Evolutionary conservation across 2,888 invertebrate species (phyloP).

Genomic region (Phoenoteleia sp.): DNA sequence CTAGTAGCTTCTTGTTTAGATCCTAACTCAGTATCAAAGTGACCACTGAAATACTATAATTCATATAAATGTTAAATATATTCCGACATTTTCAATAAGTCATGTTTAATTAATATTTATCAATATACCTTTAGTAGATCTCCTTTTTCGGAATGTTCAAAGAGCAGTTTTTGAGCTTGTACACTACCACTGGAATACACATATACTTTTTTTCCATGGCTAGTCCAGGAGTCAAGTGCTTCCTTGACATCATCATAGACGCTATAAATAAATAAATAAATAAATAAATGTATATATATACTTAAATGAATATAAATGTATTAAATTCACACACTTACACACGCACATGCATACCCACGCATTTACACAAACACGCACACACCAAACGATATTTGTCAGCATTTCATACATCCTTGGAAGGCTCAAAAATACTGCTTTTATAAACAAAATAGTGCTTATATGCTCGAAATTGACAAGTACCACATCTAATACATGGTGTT

Average conservation of each 20-base stretch:
- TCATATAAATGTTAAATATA: slow-evolving; percentile 9
- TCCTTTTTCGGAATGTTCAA: slow-evolving; percentile 92
- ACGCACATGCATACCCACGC: too few relatives aligned
- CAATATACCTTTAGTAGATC: slow-evolving; percentile 89
- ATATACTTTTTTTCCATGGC: slow-evolving; percentile 91
- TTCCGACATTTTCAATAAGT: too few relatives aligned
- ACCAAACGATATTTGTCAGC: too few relatives aligned
- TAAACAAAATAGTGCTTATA: too few relatives aligned
- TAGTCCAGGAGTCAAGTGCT: slow-evolving; percentile 92
- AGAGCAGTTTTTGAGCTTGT: slow-evolving; percentile 95
- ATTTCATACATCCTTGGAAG: too few relatives aligned
- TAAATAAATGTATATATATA: too few relatives aligned
- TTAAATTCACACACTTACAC: too few relatives aligned
- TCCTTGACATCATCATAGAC: slow-evolving; percentile 95
- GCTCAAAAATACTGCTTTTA: too few relatives aligned
- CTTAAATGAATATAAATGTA: too few relatives aligned
- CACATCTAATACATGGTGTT: too few relatives aligned
- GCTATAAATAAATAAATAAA: slow-evolving; percentile 88
- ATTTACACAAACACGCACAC: too few relatives aligned
- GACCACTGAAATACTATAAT: slow-evolving; percentile 90
- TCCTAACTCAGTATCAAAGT: slow-evolving; percentile 96
- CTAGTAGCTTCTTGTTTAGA: slow-evolving; percentile 92
- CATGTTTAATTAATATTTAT: slow-evolving; percentile 13
- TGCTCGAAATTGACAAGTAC: too few relatives aligned
- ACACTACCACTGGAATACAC: slow-evolving; percentile 98